Percentiles rank a stretch among this genome's conserved stretches.
Evolutionary conservation across 2,797 vertebrate genomes (phyloP).

Genomic region (Chiroxiphia lanceolata): DNA sequence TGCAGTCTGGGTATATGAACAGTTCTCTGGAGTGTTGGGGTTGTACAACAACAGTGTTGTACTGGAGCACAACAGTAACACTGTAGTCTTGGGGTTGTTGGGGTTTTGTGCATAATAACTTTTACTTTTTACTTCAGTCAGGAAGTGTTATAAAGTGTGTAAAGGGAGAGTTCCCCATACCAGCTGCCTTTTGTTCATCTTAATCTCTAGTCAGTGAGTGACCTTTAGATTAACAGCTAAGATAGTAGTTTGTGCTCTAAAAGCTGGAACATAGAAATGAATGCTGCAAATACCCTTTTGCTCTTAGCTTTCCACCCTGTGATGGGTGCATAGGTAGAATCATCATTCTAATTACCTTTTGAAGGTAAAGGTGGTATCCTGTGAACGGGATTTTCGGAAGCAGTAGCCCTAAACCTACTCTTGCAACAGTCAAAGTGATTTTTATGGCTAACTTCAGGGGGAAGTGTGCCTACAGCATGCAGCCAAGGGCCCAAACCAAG

Average conservation of each 20-base stretch:
- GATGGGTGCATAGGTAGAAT: neutral
- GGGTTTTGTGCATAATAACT: neutral
- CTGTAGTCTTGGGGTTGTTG: neutral
- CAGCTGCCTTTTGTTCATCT: neutral
- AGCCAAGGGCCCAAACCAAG: neutral
- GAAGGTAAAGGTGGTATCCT: neutral
- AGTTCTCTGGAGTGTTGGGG: neutral
- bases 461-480: neutral
- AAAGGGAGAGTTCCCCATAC: neutral
- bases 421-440: neutral
- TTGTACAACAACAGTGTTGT: neutral
- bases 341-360: neutral
- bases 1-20: neutral
- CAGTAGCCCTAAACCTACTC: neutral
- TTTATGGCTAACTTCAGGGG: neutral
- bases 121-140: neutral
- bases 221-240: neutral
- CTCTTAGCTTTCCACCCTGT: neutral
- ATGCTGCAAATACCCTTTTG: neutral
- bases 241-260: neutral
- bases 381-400: neutral
- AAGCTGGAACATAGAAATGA: neutral
- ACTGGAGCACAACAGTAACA: neutral
- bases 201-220: neutral
- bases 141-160: neutral